Evolutionary conservation across 2,113 vertebrate genomes (phyloP), one percentile per base, ranked within the genome.

Genomic region (Nothobranchius furzeri): DNA sequence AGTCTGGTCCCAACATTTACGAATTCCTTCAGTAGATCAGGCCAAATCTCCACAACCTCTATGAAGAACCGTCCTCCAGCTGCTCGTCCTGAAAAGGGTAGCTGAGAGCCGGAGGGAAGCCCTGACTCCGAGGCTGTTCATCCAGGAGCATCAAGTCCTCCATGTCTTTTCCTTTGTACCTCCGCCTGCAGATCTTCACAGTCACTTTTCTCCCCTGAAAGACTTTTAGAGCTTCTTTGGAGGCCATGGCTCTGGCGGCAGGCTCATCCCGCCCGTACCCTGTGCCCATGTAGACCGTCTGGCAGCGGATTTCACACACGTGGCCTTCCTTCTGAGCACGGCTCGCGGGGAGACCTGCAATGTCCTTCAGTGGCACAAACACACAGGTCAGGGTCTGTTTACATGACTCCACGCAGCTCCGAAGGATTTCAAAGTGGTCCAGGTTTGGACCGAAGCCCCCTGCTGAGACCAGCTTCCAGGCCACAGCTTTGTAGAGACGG

Each of bases 191-290:
- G 72, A 98, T 94, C 88, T 95, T 97, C 46, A 99, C 97, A 8
- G 93, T 93, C 78, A 99, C 96, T 76, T 96, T 99, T 36, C 97
- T 94, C 70, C 98, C 98, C 86, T 98, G 96, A 88, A 99, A 99
- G 12, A 95, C 90, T 82, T 99, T 99, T 9, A 99, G 84, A 52
- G 97, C 98, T 86, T 99, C 98, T 77, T 97, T 95, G 1, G 98
- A 98, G 62, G 97, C 97, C 89, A 99, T 95, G 4, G 96, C 95
- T 85, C 92, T 94, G 78, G 98, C 96, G 10, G 95, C 96, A 14
- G 95, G 87, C 86, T 96, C 96, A 12, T 95, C 97, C 4, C 96
- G 95, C 12, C 98, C 98, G 52, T 98, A 99, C 42, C 97, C 98
- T 5, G 97, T 99, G 59, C 96, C 96, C 89, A 99, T 83, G 92